phyloP scores from a whole-genome alignment of 2,113 vertebrate genomes.

The Cavia porcellus region DNA sequence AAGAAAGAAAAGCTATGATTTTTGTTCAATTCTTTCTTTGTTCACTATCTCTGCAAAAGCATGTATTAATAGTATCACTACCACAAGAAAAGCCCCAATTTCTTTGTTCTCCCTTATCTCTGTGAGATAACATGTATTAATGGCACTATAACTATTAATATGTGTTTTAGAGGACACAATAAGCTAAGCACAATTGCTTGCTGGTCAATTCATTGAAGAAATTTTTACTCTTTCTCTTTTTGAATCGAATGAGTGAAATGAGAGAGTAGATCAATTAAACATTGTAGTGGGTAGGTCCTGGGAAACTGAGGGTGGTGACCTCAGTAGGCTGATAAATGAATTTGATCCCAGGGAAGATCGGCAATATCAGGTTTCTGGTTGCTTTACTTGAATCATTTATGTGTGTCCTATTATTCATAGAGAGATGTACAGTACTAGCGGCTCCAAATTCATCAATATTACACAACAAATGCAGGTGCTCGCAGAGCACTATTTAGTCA shows the following conservation, averaged over 20 bases:
- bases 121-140: background rate
- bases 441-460: slow-evolving; percentile 69
- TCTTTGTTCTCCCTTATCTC: background rate
- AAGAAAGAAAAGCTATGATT: background rate
- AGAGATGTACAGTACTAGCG: slow-evolving; percentile 6
- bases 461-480: slow-evolving; percentile 41
- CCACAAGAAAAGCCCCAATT: background rate
- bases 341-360: slow-evolving; percentile 61
- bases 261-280: slow-evolving; percentile 75
- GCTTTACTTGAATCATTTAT: slow-evolving; percentile 80
- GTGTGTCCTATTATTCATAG: slow-evolving; percentile 54
- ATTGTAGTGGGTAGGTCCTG: slow-evolving; percentile 58
- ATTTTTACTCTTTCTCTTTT: slow-evolving; percentile 63
- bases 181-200: slow-evolving; percentile 34
- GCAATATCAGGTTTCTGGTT: slow-evolving; percentile 71
- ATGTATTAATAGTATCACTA: background rate
- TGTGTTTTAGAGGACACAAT: slow-evolving; percentile 57
- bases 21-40: background rate
- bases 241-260: slow-evolving; percentile 72
- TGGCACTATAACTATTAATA: background rate
- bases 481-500: slow-evolving; percentile 47
- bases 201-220: slow-evolving; percentile 61
- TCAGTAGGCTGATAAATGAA: slow-evolving; percentile 77
- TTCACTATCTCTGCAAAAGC: background rate
- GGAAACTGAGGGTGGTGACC: slow-evolving; percentile 77